Base-by-base conservation (phyloP, 2,888 invertebrate genomes). In the Lasius fuliginosus region DNA sequence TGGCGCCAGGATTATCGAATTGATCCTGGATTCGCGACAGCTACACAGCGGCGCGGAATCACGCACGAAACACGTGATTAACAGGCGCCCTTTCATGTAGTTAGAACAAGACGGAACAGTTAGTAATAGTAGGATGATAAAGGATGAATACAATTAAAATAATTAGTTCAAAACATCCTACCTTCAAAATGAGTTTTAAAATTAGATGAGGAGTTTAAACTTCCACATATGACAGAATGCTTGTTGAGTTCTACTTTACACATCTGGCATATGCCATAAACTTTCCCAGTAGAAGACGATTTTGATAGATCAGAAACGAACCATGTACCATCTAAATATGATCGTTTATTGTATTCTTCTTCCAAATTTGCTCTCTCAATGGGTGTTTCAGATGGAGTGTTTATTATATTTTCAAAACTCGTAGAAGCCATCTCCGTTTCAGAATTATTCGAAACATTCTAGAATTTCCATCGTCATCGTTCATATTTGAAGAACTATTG, bases 181-280 rank as follows among this genome's bases (percentile, higher is more conserved):
- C 30, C 73, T 73, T 73, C 6, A 73, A 58, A 58, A 42, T 73
- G 73, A 73, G 27, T 58, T 73, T 73, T 58, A 73, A 73, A 73
- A 73, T 73, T 73, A 42, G 36, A 36, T 58, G 58, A 73, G 1
- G 27, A 73, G n/a, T 73, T 15, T 42, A 56, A 73, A 73, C 15
- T 36, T 73, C 23, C 58, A 27, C 18, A 18, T 58, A 73, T 23
- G 5, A 73, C 27, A 40, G 23, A 42, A 40, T 23, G n/a, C 4
- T 60, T 56, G 23, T 73, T 73, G 30, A 67, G 27, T 23, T 73
- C 27, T 73, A 36, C 9, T 73, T 56, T 60, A 73, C 40, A 73
- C 1, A 49, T 18, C 11, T 68, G 68, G 5, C 68, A 49, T 49
- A 68, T 49, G 18, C 49, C n/a, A 1, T n/a, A 49, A 49, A 68